Conservation (phyloP, 1,140 invertebrate species). For the Bombus terrestris region DNA sequence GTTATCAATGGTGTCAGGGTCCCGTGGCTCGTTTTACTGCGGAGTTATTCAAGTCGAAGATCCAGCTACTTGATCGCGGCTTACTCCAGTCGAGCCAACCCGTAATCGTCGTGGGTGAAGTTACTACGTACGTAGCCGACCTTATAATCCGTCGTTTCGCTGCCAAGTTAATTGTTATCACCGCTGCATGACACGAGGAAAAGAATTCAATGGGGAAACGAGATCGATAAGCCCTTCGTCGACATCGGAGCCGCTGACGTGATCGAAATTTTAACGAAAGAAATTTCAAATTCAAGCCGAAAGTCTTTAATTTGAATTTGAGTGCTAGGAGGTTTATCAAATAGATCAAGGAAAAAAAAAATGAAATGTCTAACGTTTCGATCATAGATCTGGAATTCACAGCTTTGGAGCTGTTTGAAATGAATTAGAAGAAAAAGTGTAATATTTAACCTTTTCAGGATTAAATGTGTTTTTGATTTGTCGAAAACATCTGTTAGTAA, state of each 20-base stretch:
- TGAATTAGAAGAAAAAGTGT: background rate
- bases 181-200: background rate
- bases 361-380: background rate
- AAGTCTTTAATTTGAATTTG: background rate
- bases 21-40: conserved; percentile 55
- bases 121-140: conserved; percentile 25
- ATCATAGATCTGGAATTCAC: background rate
- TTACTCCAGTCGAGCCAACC: conserved; percentile 32
- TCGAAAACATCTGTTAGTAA: too few species aligned
- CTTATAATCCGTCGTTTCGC: conserved; percentile 49
- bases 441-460: background rate
- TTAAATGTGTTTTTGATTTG: background rate
- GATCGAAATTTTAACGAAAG: too few species aligned
- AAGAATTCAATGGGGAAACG: conserved; percentile 8
- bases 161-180: conserved; percentile 63
- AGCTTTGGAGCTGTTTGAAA: background rate
- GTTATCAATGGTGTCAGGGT: conserved; percentile 69
- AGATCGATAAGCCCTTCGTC: background rate
- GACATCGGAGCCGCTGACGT: too few species aligned
- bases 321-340: background rate
- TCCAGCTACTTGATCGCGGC: conserved; percentile 51
- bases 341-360: background rate
- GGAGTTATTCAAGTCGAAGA: conserved; percentile 49
- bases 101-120: conserved; percentile 27
- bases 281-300: background rate